phyloP scores from a whole-genome alignment of 2,113 vertebrate genomes.

The Atractosteus spatula region DNA sequence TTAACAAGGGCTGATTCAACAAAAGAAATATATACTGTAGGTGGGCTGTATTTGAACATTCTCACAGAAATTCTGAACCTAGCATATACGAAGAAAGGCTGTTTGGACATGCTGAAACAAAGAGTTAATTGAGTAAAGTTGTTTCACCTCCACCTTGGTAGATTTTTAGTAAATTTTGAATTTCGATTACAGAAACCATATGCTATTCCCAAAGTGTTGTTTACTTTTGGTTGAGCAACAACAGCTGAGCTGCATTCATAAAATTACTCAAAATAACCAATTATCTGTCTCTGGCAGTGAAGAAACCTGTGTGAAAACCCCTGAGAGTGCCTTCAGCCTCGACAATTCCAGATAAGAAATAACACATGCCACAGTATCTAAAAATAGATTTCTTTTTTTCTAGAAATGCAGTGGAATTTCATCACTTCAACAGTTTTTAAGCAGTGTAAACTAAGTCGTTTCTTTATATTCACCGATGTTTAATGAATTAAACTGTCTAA shows the following conservation, averaged over 20 bases:
- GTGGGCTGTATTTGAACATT: background rate
- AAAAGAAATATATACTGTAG: no score
- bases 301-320: slow-evolving; percentile 51
- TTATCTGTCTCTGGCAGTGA: slow-evolving; percentile 63
- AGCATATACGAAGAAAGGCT: background rate
- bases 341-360: slow-evolving; percentile 51
- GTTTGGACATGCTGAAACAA: no score
- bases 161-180: slow-evolving; percentile 40
- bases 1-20: no score
- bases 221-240: slow-evolving; percentile 61
- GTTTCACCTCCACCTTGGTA: slow-evolving; percentile 25
- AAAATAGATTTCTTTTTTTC: slow-evolving; percentile 43
- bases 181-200: slow-evolving; percentile 39
- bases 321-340: slow-evolving; percentile 53
- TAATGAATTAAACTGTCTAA: no score
- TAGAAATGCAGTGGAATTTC: background rate
- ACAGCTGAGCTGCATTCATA: slow-evolving; percentile 67
- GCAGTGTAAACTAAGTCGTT: slow-evolving; percentile 6
- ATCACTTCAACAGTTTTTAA: slow-evolving; percentile 14
- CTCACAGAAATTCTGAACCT: background rate
- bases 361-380: slow-evolving; percentile 54
- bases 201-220: slow-evolving; percentile 65
- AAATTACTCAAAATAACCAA: slow-evolving; percentile 75
- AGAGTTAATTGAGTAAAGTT: no score
- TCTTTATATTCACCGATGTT: background rate